A percentile compares a stretch with the other conserved stretches of the same genome.
These are phyloP conservation scores for Lota lota DNA, from an alignment of 2,113 vertebrate species.

Conservation along the genomic window DNA sequence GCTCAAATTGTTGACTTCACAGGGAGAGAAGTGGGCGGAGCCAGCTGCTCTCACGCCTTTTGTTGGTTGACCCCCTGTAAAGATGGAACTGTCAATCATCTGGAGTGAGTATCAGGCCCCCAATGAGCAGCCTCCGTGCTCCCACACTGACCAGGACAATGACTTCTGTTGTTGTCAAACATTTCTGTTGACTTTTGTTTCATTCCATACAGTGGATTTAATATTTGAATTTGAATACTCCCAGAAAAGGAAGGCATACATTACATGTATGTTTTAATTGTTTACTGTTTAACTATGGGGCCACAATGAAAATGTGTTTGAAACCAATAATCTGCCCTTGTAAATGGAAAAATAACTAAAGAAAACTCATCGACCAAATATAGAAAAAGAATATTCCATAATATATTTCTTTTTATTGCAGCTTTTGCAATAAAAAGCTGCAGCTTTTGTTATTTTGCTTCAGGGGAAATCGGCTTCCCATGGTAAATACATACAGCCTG, in stretches of 20 bases:
- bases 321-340: no score
- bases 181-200: slow-evolving; percentile 24
- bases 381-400: not conserved
- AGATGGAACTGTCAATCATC: slow-evolving; percentile 68
- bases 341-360: no score
- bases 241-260: no score
- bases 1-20: slow-evolving; percentile 32
- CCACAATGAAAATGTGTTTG: no score
- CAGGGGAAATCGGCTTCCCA: not conserved
- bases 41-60: slow-evolving; percentile 44
- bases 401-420: not conserved
- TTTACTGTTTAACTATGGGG: no score
- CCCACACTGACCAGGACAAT: slow-evolving; percentile 48
- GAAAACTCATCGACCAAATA: not conserved
- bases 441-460: not conserved
- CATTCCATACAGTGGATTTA: slow-evolving; percentile 48
- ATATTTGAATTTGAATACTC: slow-evolving; percentile 18
- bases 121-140: slow-evolving; percentile 36
- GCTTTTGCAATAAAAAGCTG: not conserved
- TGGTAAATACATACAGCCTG: slow-evolving; percentile 20
- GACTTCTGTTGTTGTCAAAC: slow-evolving; percentile 50
- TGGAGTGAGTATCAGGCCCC: slow-evolving; percentile 26
- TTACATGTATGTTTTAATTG: no score
- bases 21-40: slow-evolving; percentile 42
- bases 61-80: slow-evolving; percentile 46